Evolutionary conservation across 92 coral and sea anemone genomes (phyloP).

Genomic region (Plumapathes pennacea): DNA sequence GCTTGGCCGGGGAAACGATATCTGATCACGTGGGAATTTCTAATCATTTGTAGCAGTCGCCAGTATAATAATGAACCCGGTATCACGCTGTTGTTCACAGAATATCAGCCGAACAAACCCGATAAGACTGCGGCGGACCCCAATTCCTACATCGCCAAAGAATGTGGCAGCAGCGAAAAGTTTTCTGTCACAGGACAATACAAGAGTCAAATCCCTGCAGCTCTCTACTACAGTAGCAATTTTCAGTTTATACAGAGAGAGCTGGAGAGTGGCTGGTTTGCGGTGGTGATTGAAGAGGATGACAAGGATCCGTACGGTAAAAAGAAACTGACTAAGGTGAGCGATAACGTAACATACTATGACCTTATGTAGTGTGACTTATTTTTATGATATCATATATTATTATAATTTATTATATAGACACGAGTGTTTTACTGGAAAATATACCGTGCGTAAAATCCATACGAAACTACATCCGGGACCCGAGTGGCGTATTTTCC

Average conservation of each 20-base stretch:
- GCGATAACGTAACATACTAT: too few relatives aligned
- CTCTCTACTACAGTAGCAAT: conserved; percentile 48
- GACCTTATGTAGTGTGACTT: too few relatives aligned
- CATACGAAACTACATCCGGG: too few relatives aligned
- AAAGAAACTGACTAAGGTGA: conserved; percentile 56
- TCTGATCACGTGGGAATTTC: too few relatives aligned
- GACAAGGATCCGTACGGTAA: conserved; percentile 45
- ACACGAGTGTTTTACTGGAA: too few relatives aligned
- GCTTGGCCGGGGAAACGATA: too few relatives aligned
- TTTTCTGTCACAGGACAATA: conserved; percentile 62
- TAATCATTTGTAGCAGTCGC: too few relatives aligned
- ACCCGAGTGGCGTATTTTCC: too few relatives aligned
- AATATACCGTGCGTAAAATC: too few relatives aligned
- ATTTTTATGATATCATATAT: too few relatives aligned
- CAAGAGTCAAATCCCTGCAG: conserved; percentile 48
- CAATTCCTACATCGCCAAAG: conserved; percentile 78
- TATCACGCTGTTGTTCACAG: conserved; percentile 21
- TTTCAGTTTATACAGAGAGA: conserved; percentile 67
- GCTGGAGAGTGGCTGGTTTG: conserved; percentile 88
- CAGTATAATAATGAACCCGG: too few relatives aligned
- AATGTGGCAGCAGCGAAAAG: conserved; percentile 81
- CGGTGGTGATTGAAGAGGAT: conserved; percentile 68
- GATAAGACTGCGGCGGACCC: conserved; percentile 72
- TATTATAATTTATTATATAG: too few relatives aligned
- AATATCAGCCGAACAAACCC: conserved; percentile 57